Conservation (phyloP, 2,888 invertebrate genomes). For the Busseola fusca region DNA sequence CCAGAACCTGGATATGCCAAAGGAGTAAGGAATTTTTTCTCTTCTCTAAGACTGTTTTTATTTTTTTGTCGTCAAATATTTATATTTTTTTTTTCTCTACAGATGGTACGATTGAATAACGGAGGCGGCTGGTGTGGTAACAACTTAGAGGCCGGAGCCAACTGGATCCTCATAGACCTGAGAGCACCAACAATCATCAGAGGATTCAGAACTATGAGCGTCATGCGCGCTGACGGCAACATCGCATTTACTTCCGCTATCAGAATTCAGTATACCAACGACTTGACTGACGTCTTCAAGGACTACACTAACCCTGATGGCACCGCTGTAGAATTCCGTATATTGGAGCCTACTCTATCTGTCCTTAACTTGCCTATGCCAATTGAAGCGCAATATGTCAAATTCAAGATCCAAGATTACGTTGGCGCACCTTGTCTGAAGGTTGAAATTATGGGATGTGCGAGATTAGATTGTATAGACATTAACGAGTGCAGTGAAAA, state of each 20-base stretch:
- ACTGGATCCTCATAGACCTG: constrained; percentile 96
- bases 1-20: constrained; percentile 95
- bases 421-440: constrained; percentile 96
- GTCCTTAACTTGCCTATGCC: constrained; percentile 96
- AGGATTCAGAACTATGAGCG: constrained; percentile 97
- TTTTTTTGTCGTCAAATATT: neutral
- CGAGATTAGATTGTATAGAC: constrained; percentile 95
- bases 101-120: constrained; percentile 95
- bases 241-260: constrained; percentile 97
- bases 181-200: constrained; percentile 96
- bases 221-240: constrained; percentile 94
- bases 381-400: constrained; percentile 96
- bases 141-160: constrained; percentile 94
- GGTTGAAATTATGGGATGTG: constrained; percentile 97
- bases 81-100: constrained; percentile 58
- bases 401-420: constrained; percentile 96
- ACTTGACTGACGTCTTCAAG: constrained; percentile 95
- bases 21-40: constrained; percentile 88
- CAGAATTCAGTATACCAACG: constrained; percentile 95
- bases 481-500: constrained; percentile 95
- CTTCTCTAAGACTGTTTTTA: neutral
- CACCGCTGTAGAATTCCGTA: constrained; percentile 97
- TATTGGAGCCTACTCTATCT: constrained; percentile 96
- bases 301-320: constrained; percentile 98
- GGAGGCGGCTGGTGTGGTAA: constrained; percentile 97